Evolutionary conservation across 2,888 invertebrate genomes (phyloP).

Genomic region (Pachliopta kotzebuea): DNA sequence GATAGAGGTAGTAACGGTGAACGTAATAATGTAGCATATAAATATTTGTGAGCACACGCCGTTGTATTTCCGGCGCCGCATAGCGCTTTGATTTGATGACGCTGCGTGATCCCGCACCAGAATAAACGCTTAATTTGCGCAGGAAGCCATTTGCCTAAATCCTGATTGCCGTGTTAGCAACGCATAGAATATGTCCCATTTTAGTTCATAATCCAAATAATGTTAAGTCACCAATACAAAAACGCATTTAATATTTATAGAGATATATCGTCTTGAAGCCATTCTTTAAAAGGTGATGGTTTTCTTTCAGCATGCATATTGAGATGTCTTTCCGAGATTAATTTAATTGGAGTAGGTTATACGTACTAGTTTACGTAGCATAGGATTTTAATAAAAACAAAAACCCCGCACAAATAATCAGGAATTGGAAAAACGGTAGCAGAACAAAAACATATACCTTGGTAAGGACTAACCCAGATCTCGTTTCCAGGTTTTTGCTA

Average conservation of each 20-base stretch:
- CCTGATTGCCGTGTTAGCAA: conserved; percentile 18
- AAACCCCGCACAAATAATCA: no score
- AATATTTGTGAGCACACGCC: conserved; percentile 1
- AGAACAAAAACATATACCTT: conserved; percentile 15
- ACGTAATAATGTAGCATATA: background rate
- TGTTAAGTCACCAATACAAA: background rate
- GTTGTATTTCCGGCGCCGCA: conserved; percentile 4
- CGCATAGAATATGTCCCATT: conserved; percentile 6
- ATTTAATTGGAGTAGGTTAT: no score
- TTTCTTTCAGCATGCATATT: no score
- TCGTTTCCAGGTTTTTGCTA: conserved; percentile 11
- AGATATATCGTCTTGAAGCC: no score
- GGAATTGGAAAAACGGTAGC: background rate
- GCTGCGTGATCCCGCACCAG: conserved; percentile 37
- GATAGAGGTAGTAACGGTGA: background rate
- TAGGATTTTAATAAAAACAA: no score
- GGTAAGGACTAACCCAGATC: conserved; percentile 24
- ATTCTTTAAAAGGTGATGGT: no score
- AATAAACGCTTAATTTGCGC: conserved; percentile 49
- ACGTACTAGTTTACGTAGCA: no score
- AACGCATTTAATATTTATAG: background rate
- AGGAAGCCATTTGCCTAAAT: conserved; percentile 32
- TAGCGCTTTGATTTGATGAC: conserved; percentile 34
- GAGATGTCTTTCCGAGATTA: no score
- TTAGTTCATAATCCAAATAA: background rate